Percentiles rank a stretch among this genome's conserved stretches.
These are phyloP conservation scores for Diplodus puntazzo DNA, from an alignment of 2,797 vertebrate species.

Conservation along the genomic window DNA sequence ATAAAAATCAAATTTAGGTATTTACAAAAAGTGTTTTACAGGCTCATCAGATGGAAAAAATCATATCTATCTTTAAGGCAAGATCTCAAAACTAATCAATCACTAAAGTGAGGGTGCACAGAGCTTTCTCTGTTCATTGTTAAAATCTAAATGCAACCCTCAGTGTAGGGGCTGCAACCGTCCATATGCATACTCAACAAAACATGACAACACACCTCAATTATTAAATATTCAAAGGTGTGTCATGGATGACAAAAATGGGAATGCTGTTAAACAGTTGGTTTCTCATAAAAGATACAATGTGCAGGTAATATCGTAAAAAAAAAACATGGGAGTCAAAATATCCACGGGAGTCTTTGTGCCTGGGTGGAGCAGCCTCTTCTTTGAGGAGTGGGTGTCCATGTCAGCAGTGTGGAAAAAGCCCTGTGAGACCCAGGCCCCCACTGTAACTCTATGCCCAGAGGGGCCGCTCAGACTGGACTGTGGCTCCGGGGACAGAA, in stretches of 20 bases:
- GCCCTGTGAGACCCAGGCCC: conserved; percentile 34
- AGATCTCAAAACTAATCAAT: conserved; percentile 22
- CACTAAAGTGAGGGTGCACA: not conserved
- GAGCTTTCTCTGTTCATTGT: not conserved
- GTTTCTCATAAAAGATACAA: conserved; percentile 3
- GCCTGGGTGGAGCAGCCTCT: conserved; percentile 27
- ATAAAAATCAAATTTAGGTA: conserved; percentile 3
- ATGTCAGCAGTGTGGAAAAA: conserved; percentile 49
- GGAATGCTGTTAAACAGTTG: not conserved
- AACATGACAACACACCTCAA: conserved; percentile 21
- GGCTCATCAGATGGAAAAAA: not conserved
- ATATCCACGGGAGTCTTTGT: conserved; percentile 6
- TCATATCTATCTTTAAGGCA: not conserved
- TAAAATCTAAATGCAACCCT: conserved; percentile 33
- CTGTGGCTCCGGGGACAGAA: conserved; percentile 30
- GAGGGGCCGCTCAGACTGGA: conserved; percentile 20
- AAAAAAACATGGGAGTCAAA: not conserved
- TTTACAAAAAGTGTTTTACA: not conserved
- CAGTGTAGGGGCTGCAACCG: not conserved
- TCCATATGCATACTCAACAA: not conserved
- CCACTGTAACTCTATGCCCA: conserved; percentile 54
- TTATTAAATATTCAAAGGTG: conserved; percentile 31
- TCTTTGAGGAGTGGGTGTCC: conserved; percentile 52
- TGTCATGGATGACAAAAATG: conserved; percentile 9
- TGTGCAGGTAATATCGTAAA: not conserved